Conservation (phyloP, 2,113 vertebrate genomes). For the Hystrix brachyura region DNA sequence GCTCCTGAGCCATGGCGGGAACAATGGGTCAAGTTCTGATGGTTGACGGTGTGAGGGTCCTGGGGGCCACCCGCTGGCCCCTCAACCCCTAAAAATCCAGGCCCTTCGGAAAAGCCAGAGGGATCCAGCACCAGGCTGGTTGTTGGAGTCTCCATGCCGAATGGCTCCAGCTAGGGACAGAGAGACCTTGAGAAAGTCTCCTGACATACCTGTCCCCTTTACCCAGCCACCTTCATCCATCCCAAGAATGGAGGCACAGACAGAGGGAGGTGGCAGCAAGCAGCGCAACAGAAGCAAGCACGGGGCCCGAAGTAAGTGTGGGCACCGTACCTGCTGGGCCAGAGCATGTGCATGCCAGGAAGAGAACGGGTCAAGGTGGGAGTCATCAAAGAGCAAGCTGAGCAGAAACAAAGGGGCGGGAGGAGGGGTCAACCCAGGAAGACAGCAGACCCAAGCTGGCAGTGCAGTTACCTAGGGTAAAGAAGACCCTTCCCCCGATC, state of each 20-base stretch:
- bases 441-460: constrained; percentile 9
- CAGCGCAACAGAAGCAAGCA: constrained; percentile 58
- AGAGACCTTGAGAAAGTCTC: not conserved
- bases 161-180: constrained; percentile 85
- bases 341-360: constrained; percentile 84
- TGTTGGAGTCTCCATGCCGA: constrained; percentile 77
- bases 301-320: constrained; percentile 47
- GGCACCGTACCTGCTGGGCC: constrained; percentile 87
- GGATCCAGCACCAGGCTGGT: constrained; percentile 88
- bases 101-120: constrained; percentile 85
- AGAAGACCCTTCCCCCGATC: not conserved
- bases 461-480: not conserved
- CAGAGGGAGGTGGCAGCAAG: constrained; percentile 19
- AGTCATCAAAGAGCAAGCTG: constrained; percentile 89
- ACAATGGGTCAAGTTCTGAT: constrained; percentile 89
- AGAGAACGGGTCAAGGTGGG: constrained; percentile 87
- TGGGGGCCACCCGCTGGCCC: constrained; percentile 68
- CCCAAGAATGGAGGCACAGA: constrained; percentile 32
- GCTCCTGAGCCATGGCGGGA: constrained; percentile 90
- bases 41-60: constrained; percentile 89
- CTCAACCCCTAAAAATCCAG: constrained; percentile 85
- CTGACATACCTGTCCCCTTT: not conserved
- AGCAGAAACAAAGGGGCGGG: constrained; percentile 80
- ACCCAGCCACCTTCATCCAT: not conserved
- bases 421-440: constrained; percentile 21